A percentile compares a stretch with the other conserved stretches of the same genome.
phyloP scores from a whole-genome alignment of 2,113 vertebrate genomes.

The Furnarius figulus region DNA sequence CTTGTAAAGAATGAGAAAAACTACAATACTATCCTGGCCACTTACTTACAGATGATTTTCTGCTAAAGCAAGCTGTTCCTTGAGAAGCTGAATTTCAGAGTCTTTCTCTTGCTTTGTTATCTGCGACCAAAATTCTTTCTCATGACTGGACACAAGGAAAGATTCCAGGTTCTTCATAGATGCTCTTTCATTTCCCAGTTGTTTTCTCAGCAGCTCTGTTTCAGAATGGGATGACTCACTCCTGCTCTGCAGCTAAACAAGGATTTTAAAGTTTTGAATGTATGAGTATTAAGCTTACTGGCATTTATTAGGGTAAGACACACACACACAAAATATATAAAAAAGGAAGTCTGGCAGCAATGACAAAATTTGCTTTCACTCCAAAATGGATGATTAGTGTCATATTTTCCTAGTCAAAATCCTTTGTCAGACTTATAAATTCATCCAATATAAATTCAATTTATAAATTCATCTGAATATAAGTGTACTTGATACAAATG shows the following conservation, averaged over 20 bases:
- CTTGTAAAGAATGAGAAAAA: background rate
- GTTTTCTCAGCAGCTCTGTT: slow-evolving; percentile 77
- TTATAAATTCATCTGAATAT: background rate
- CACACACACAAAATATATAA: too few relatives aligned
- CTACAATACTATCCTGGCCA: background rate
- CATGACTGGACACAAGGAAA: slow-evolving; percentile 67
- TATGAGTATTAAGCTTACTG: background rate
- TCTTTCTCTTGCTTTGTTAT: slow-evolving; percentile 76
- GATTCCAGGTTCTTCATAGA: slow-evolving; percentile 77
- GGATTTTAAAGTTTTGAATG: background rate
- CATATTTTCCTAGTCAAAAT: background rate
- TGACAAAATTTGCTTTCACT: background rate
- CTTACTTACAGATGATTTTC: slow-evolving; percentile 79
- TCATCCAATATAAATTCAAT: background rate
- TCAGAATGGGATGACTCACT: slow-evolving; percentile 73
- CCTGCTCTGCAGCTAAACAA: slow-evolving; percentile 75
- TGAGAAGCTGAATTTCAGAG: slow-evolving; percentile 78
- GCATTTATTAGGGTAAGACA: background rate
- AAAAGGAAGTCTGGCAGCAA: background rate
- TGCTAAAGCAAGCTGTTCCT: slow-evolving; percentile 76
- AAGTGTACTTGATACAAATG: background rate
- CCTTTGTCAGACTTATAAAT: background rate
- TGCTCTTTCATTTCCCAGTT: slow-evolving; percentile 77
- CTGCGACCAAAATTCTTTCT: slow-evolving; percentile 75
- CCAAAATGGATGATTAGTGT: background rate